Evolutionary conservation across 2,797 vertebrate species (phyloP).

Genomic region (Channallabes apus): DNA sequence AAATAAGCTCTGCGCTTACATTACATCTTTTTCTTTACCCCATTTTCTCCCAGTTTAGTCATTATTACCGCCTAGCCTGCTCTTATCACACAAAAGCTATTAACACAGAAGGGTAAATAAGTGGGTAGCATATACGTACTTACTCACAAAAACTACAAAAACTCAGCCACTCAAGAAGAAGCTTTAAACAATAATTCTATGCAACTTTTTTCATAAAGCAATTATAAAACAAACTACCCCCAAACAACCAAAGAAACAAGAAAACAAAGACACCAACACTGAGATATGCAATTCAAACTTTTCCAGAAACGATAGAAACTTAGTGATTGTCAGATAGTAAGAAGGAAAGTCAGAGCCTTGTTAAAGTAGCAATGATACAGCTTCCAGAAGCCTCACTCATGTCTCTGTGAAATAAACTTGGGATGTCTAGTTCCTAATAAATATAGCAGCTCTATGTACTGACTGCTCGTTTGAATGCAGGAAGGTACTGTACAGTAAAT

Average conservation of each 20-base stretch:
- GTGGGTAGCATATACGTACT: neutral
- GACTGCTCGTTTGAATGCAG: neutral
- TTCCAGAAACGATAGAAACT: neutral
- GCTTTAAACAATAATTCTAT: neutral
- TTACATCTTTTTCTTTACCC: neutral
- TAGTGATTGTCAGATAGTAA: conserved; percentile 20
- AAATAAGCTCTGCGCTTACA: neutral
- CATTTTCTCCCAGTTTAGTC: neutral
- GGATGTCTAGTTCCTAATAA: conserved; percentile 7
- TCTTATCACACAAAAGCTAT: neutral
- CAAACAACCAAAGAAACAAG: neutral
- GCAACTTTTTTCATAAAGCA: neutral
- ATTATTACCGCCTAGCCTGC: neutral
- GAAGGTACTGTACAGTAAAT: neutral
- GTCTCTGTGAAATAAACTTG: conserved; percentile 6
- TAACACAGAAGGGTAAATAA: neutral
- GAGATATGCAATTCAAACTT: neutral
- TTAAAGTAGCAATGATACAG: conserved; percentile 10
- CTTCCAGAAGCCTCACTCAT: neutral
- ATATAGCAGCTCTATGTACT: conserved; percentile 2
- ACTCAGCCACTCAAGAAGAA: neutral
- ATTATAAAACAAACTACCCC: neutral
- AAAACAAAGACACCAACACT: neutral
- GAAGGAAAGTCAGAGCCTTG: neutral
- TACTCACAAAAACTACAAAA: no score